Conservation (phyloP, 2,888 invertebrate genomes). For the Malthinus seriepunctatus region DNA sequence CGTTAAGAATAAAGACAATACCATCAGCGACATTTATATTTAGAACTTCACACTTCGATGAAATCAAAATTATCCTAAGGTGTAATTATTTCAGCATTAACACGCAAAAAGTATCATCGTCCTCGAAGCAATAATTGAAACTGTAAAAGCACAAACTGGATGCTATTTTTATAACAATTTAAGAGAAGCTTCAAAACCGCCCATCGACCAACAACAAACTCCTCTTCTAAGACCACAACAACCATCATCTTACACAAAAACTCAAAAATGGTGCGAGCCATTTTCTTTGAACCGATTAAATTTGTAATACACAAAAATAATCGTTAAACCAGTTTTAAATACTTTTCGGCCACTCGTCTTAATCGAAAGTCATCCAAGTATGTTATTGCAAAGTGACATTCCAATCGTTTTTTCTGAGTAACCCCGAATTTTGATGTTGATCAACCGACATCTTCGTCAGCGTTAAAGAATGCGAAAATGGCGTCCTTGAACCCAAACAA, state of each 20-base stretch:
- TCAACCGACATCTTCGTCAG: constrained; percentile 17
- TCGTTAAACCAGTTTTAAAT: constrained; percentile 6
- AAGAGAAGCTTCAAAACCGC: no score
- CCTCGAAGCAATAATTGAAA: not conserved
- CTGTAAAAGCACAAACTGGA: no score
- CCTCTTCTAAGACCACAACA: no score
- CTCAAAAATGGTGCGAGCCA: not conserved
- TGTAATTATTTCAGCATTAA: not conserved
- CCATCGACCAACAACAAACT: no score
- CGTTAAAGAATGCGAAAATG: constrained; percentile 23
- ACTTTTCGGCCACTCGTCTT: constrained; percentile 5
- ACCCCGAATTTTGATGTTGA: constrained; percentile 24
- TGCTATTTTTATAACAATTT: no score
- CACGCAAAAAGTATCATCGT: not conserved
- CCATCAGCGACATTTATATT: constrained; percentile 2
- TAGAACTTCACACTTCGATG: constrained; percentile 3
- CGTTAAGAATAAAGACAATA: constrained; percentile 4
- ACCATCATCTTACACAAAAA: not conserved
- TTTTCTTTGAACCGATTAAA: constrained; percentile 9
- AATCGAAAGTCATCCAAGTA: constrained; percentile 25
- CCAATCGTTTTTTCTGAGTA: constrained; percentile 25
- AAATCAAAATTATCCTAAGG: not conserved
- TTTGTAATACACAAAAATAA: not conserved
- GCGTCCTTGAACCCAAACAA: constrained; percentile 21
- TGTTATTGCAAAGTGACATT: constrained; percentile 23